A percentile compares a stretch with the other conserved stretches of the same genome.
Conservation (phyloP, 37 sponge, comb jelly and placozoan species). For the Theonella swinhoei region DNA sequence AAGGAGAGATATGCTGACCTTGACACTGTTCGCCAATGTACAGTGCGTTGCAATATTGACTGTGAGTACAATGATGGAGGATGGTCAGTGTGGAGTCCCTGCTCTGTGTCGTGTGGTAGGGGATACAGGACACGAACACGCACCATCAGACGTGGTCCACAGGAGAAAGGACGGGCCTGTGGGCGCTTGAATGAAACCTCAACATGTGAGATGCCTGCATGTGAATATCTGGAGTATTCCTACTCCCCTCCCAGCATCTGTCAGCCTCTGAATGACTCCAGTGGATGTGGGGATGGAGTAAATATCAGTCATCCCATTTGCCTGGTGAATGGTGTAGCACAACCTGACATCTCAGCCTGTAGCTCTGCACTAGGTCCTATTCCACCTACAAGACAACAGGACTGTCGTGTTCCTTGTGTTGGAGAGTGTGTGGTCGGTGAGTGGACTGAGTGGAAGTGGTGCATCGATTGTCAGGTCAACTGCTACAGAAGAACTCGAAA, state of each 20-base stretch:
- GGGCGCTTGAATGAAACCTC: constrained; percentile 10
- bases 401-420: constrained; percentile 12
- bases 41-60: constrained; percentile 17
- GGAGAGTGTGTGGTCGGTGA: constrained; percentile 43
- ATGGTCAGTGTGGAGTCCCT: constrained; percentile 27
- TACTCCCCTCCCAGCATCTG: constrained; percentile 1
- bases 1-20: not conserved
- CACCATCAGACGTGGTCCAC: not conserved
- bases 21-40: not conserved
- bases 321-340: constrained; percentile 18
- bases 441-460: constrained; percentile 19
- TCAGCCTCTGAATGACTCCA: not conserved
- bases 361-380: not conserved
- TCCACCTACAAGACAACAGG: not conserved
- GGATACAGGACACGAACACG: constrained; percentile 18
- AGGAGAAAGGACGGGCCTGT: constrained; percentile 6
- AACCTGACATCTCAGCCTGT: not conserved
- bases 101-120: constrained; percentile 25
- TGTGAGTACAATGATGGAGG: not conserved
- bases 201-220: constrained; percentile 9
- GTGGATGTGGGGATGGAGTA: constrained; percentile 21
- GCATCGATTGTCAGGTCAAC: constrained; percentile 2
- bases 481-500: not conserved
- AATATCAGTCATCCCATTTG: not conserved
- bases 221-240: constrained; percentile 2